phyloP scores from a whole-genome alignment of 2,888 invertebrate genomes.

The Apoda limacodes region DNA sequence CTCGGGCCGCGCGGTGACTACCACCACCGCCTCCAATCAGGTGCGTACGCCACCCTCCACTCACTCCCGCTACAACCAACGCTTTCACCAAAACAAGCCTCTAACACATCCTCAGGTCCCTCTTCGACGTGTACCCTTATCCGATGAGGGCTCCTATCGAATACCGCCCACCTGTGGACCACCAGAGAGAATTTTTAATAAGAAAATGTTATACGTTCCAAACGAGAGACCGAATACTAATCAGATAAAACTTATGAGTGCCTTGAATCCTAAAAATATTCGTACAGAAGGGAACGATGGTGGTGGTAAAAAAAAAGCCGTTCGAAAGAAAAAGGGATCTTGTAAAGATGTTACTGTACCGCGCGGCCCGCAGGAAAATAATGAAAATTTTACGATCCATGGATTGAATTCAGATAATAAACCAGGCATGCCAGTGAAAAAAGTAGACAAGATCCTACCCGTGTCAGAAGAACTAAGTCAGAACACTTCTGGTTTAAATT shows the following conservation, averaged over 20 bases:
- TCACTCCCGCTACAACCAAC: conserved; percentile 10
- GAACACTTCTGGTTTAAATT: no score
- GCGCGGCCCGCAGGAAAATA: conserved; percentile 11
- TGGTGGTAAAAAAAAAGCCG: conserved; percentile 9
- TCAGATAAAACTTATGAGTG: conserved; percentile 7
- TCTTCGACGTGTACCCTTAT: background rate
- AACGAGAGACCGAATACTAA: no score
- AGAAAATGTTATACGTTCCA: no score
- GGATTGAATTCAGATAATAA: no score
- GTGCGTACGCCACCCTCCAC: conserved; percentile 41
- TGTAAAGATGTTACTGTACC: no score
- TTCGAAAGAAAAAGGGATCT: conserved; percentile 10
- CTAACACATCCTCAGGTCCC: conserved; percentile 5
- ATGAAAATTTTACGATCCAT: no score
- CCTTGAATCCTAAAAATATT: conserved; percentile 1
- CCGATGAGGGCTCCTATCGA: no score
- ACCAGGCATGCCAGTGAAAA: no score
- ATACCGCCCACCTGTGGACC: no score
- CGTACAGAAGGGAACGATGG: conserved; percentile 4
- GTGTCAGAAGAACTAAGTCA: no score
- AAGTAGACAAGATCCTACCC: no score
- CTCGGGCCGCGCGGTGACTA: conserved; percentile 65
- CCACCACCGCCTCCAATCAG: conserved; percentile 65
- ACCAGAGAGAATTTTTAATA: no score
- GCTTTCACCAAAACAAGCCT: conserved; percentile 7